These are phyloP conservation scores for Halcyon malimbica DNA, from an alignment of 2,113 vertebrate genomes.

Conservation along the genomic window DNA sequence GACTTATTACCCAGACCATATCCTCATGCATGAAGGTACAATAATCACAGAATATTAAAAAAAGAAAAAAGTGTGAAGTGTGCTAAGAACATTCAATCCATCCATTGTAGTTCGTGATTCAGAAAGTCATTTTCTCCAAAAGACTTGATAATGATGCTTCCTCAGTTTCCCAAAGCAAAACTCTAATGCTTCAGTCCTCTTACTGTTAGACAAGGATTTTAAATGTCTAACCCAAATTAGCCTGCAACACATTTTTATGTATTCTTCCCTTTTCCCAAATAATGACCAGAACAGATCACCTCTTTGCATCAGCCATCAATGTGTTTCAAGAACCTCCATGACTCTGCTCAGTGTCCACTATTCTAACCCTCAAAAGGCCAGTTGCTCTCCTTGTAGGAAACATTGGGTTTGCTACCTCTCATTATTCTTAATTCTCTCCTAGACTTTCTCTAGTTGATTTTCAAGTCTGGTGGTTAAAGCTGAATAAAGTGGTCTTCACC, in stretches of 20 bases:
- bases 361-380: neutral
- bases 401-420: fast-evolving
- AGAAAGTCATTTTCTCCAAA: neutral
- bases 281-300: neutral
- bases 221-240: neutral
- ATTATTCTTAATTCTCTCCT: neutral
- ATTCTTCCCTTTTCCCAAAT: neutral
- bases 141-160: neutral
- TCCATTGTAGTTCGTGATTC: neutral
- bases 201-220: neutral
- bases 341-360: neutral
- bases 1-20: neutral
- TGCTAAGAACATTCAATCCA: neutral
- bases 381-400: neutral
- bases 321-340: neutral
- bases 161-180: conserved; percentile 25
- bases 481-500: neutral
- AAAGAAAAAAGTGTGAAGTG: neutral
- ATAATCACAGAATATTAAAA: neutral
- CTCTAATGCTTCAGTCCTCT: neutral
- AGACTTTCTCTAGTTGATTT: neutral
- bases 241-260: neutral
- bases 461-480: neutral
- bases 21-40: neutral
- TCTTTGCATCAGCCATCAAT: neutral